These are phyloP conservation scores for Labroides dimidiatus DNA, from an alignment of 2,797 vertebrate genomes.

Conservation along the genomic window DNA sequence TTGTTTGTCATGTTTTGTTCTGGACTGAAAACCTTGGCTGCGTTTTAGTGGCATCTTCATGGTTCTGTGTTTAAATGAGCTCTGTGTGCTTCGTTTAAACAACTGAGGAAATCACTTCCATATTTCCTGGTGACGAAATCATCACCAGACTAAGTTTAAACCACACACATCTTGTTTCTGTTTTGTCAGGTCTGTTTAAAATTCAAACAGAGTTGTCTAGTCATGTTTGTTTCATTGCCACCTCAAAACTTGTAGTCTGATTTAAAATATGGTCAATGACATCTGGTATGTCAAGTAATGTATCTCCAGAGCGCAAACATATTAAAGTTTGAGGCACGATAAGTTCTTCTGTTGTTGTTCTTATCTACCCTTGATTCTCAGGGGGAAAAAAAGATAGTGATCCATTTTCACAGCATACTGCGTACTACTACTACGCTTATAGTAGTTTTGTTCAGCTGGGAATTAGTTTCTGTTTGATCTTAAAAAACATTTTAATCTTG, in stretches of 20 bases:
- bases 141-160: constrained; percentile 14
- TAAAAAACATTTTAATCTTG: no score
- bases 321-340: background rate
- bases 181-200: constrained; percentile 23
- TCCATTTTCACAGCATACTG: background rate
- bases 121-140: constrained; percentile 26
- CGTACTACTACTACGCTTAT: background rate
- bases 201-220: constrained; percentile 4
- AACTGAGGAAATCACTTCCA: constrained; percentile 36
- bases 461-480: no score
- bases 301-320: background rate
- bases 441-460: no score
- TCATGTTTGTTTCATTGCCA: background rate
- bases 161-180: constrained; percentile 28
- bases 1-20: background rate
- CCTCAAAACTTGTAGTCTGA: constrained; percentile 2
- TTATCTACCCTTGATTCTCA: no score
- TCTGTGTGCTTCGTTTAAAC: constrained; percentile 21
- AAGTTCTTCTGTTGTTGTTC: background rate
- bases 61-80: constrained; percentile 29
- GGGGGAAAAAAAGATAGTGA: no score
- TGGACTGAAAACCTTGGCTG: constrained; percentile 12
- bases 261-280: constrained; percentile 14
- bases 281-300: constrained; percentile 33
- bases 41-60: constrained; percentile 49